phyloP scores from a whole-genome alignment of 2,797 vertebrate species.

The Molossus molossus region DNA sequence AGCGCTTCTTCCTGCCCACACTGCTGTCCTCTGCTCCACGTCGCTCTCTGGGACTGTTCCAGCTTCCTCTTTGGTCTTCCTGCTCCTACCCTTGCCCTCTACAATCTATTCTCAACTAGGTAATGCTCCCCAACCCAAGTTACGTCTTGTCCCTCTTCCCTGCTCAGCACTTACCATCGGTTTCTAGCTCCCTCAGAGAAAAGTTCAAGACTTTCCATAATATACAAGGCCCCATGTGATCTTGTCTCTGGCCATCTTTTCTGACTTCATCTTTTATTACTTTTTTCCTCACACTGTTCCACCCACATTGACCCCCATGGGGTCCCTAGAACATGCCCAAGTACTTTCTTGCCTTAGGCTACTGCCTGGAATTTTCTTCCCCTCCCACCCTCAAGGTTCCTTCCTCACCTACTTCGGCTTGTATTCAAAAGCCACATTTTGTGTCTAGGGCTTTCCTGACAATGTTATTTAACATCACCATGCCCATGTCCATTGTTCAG shows the following conservation, averaged over 20 bases:
- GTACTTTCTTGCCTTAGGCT: background rate
- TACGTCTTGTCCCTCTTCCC: background rate
- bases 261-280: background rate
- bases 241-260: background rate
- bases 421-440: background rate
- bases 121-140: background rate
- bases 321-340: background rate
- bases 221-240: background rate
- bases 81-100: background rate
- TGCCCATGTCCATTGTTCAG: background rate
- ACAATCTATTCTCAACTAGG: background rate
- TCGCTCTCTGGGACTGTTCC: background rate
- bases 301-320: background rate
- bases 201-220: conserved; percentile 13
- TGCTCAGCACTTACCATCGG: background rate
- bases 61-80: background rate
- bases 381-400: background rate
- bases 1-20: background rate
- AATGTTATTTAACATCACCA: background rate
- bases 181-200: conserved; percentile 16
- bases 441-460: background rate
- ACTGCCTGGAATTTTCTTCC: background rate
- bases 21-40: background rate
- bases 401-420: background rate
- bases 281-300: background rate